These are phyloP conservation scores for Scaptomyza tumidula DNA, from an alignment of 2,888 invertebrate genomes.

Conservation along the genomic window DNA sequence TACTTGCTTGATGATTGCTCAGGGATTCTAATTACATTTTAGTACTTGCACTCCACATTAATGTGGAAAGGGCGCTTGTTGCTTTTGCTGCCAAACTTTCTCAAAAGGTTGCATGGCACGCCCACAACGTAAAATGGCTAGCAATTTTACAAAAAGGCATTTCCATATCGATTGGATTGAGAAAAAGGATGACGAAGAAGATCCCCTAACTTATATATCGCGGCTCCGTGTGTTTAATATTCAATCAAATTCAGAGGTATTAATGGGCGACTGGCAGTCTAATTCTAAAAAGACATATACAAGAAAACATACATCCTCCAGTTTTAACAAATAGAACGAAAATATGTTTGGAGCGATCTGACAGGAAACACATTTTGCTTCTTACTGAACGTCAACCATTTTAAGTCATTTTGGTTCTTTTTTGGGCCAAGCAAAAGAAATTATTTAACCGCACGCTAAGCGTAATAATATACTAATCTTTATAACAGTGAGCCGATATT, in stretches of 20 bases:
- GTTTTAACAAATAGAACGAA: not conserved
- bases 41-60: conserved; percentile 26
- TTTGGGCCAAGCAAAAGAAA: conserved; percentile 10
- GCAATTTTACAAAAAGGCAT: conserved; percentile 54
- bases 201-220: not conserved
- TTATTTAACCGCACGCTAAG: too few species aligned
- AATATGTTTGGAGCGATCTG: conserved; percentile 58
- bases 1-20: conserved; percentile 29
- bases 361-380: conserved; percentile 55
- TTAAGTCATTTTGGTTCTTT: conserved; percentile 25
- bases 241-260: not conserved
- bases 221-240: too few species aligned
- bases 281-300: too few species aligned
- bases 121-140: conserved; percentile 46
- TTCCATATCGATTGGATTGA: conserved; percentile 38
- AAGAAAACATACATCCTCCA: too few species aligned
- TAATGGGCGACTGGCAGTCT: too few species aligned
- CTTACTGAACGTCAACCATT: conserved; percentile 27
- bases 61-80: conserved; percentile 49
- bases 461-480: too few species aligned
- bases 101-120: conserved; percentile 59
- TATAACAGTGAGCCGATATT: too few species aligned
- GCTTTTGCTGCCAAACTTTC: conserved; percentile 33
- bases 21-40: conserved; percentile 61
- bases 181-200: not conserved